Percentiles rank a stretch among this genome's conserved stretches.
phyloP scores from a whole-genome alignment of 2,888 invertebrate species.

The Hofmannophila pseudospretella region DNA sequence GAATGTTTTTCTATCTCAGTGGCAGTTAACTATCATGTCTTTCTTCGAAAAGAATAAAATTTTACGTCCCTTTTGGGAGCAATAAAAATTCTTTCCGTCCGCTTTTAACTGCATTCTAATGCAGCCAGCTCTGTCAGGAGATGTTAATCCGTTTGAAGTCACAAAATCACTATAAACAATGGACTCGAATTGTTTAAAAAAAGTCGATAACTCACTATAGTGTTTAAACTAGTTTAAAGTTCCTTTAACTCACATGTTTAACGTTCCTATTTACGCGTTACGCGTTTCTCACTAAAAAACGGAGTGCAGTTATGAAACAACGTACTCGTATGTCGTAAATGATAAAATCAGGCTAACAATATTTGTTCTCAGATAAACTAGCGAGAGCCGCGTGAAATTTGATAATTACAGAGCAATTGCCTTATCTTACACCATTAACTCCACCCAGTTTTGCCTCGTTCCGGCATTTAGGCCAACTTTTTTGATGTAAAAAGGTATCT shows the following conservation, averaged over 20 bases:
- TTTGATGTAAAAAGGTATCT: constrained; percentile 17
- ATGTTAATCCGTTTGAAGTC: constrained; percentile 46
- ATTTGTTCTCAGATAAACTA: constrained; percentile 64
- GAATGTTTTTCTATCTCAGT: constrained; percentile 26
- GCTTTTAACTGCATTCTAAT: constrained; percentile 55
- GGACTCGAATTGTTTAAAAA: constrained; percentile 20
- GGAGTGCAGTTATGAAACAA: constrained; percentile 39
- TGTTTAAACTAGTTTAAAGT: constrained; percentile 29
- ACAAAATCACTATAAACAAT: constrained; percentile 43
- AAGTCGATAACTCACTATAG: constrained; percentile 30
- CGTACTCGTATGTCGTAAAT: constrained; percentile 33
- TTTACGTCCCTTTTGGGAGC: constrained; percentile 54
- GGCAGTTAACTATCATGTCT: constrained; percentile 46
- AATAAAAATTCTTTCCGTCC: constrained; percentile 62
- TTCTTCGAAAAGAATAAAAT: constrained; percentile 49
- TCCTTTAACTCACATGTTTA: constrained; percentile 21
- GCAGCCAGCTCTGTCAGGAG: constrained; percentile 38
- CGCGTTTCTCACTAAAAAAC: constrained; percentile 22
- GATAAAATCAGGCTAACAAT: constrained; percentile 56
- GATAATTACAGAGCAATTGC: constrained; percentile 63
- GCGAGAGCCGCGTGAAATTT: constrained; percentile 62
- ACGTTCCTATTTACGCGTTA: constrained; percentile 33
- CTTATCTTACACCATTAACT: constrained; percentile 61
- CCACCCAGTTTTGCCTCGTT: constrained; percentile 40
- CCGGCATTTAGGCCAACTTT: constrained; percentile 29